Base-by-base conservation (phyloP, 1,140 invertebrate species). In the Penaeus vannamei region DNA sequence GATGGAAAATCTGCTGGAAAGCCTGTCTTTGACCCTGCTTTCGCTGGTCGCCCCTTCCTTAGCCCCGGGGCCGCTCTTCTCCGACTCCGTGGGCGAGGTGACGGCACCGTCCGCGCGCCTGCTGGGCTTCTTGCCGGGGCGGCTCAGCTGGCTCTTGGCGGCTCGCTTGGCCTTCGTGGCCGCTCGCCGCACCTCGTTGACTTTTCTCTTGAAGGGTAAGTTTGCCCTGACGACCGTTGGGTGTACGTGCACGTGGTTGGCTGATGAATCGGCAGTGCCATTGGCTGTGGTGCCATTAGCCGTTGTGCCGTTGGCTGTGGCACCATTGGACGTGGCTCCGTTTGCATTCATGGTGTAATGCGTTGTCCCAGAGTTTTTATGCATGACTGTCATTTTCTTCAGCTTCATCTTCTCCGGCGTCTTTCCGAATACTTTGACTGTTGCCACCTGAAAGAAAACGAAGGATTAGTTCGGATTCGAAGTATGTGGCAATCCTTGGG, bases 111-210 rank as follows among this genome's bases (percentile, higher is more conserved):
- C 89, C 19, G 90, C 72, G 23, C 87, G 69, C 20, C 66, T 32
- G 32, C 91, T 86, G 8, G 89, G 62, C 61, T 90, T 90, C 80
- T 90, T 91, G 89, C 79, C 64, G 8, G 91, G 90, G 22, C 91
- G 79, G 32, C 90, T 89, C 5, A 90, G 83, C 42, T 91, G 89
- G 66, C 91, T 90, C 72, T 90, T 91, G 62, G 91, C 91, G 22
- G 88, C 91, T 29, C 91, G 64, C 62, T 91, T 91, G n/a, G 91
- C 91, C 53, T 91, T 91, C 22, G 91, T 91, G 20, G 91, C 91
- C 12, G 91, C 91, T 32, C 91, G 61, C 2, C 90, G 86, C 19
- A 91, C 91, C 36, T 91, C 91, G 59, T 91, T 91, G 19, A 91
- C 91, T 72, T 90, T 87, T 60, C 90, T 89, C 81, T 91, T 91